Evolutionary conservation across 2,888 invertebrate genomes (phyloP).

Genomic region (Sesia bembeciformis): DNA sequence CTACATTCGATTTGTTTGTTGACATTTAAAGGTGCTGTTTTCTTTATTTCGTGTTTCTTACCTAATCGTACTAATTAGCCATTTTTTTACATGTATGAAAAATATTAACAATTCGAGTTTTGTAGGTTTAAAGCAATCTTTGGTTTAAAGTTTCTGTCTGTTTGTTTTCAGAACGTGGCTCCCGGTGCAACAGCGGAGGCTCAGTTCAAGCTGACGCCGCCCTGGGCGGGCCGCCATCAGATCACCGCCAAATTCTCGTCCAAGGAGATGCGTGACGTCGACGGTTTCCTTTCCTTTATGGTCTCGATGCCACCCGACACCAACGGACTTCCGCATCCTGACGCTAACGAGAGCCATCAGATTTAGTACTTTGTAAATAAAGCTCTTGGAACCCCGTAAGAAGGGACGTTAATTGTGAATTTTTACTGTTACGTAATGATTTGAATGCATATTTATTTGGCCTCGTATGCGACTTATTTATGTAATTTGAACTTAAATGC

Average conservation of each 20-base stretch:
- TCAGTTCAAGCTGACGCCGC: slow-evolving; percentile 84
- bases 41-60: too few species aligned
- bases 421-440: neutral
- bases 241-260: slow-evolving; percentile 91
- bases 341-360: slow-evolving; percentile 34
- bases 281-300: slow-evolving; percentile 87
- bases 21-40: too few species aligned
- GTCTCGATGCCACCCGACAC: slow-evolving; percentile 66
- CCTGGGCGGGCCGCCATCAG: slow-evolving; percentile 85
- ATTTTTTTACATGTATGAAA: too few species aligned
- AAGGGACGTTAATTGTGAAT: neutral
- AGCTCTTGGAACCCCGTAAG: too few species aligned
- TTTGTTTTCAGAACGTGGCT: slow-evolving; percentile 60
- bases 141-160: too few species aligned
- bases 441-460: too few species aligned
- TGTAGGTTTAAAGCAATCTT: too few species aligned
- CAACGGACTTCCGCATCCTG: slow-evolving; percentile 41
- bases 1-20: too few species aligned
- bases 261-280: slow-evolving; percentile 91
- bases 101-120: too few species aligned
- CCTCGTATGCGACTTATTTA: neutral
- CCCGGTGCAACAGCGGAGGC: slow-evolving; percentile 82
- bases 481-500: neutral
- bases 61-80: too few species aligned
- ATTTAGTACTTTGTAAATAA: slow-evolving; percentile 16